phyloP scores from a whole-genome alignment of 1,140 invertebrate genomes.

The Andricus grossulariae region DNA sequence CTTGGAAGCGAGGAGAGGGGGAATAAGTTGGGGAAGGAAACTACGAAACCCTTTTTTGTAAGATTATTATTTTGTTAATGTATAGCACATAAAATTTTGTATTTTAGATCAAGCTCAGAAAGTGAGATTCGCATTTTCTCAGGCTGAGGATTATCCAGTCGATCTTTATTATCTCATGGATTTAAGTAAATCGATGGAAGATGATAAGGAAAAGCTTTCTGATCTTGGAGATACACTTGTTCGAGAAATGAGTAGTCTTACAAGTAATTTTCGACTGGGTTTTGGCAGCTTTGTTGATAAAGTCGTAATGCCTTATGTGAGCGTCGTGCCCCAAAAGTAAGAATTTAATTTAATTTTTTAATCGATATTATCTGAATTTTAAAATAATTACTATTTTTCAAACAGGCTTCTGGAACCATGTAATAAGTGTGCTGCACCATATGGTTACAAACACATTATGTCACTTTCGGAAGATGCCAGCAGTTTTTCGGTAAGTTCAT shows the following conservation, averaged over 20 bases:
- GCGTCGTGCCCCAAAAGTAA: conserved; percentile 20
- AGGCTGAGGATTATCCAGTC: conserved; percentile 93
- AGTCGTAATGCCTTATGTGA: conserved; percentile 81
- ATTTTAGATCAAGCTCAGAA: conserved; percentile 83
- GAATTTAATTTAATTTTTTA: background rate
- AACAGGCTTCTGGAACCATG: background rate
- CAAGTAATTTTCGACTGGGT: conserved; percentile 87
- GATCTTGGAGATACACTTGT: conserved; percentile 81
- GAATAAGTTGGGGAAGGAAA: too few species aligned
- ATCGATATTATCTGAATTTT: background rate
- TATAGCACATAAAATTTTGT: background rate
- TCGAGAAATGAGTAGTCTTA: conserved; percentile 84
- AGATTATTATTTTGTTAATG: background rate
- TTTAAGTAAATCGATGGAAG: conserved; percentile 87
- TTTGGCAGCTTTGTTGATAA: conserved; percentile 95
- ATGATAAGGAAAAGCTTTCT: conserved; percentile 82
- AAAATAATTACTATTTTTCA: background rate
- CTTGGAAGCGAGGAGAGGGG: too few species aligned
- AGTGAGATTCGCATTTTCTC: conserved; percentile 85
- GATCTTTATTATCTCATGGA: conserved; percentile 94
- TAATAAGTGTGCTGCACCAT: background rate
- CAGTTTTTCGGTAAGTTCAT: conserved; percentile 12
- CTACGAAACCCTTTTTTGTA: too few species aligned
- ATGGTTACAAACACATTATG: conserved; percentile 22
- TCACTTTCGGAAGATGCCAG: conserved; percentile 12